Percentiles rank a stretch among this genome's conserved stretches.
Evolutionary conservation across 2,888 invertebrate species (phyloP).

Genomic region (Agrotis exclamationis): DNA sequence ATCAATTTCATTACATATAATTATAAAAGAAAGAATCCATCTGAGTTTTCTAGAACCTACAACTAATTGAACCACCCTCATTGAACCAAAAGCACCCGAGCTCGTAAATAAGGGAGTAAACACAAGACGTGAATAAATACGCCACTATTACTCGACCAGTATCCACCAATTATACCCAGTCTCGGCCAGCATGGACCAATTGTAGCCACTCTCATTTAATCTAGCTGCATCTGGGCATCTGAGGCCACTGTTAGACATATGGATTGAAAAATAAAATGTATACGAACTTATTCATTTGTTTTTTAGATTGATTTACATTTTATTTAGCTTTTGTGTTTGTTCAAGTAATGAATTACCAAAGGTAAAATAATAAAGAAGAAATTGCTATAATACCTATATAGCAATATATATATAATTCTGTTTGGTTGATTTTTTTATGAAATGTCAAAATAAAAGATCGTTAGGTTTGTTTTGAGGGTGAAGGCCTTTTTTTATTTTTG

Average conservation of each 20-base stretch:
- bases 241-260: constrained; percentile 60
- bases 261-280: constrained; percentile 60
- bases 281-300: constrained; percentile 29
- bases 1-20: too few relatives aligned
- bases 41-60: background rate
- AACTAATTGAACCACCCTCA: constrained; percentile 11
- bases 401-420: too few relatives aligned
- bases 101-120: constrained; percentile 56
- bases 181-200: constrained; percentile 71
- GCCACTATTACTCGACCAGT: constrained; percentile 75
- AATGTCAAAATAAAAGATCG: too few relatives aligned
- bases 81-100: constrained; percentile 27
- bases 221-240: constrained; percentile 80
- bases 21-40: background rate
- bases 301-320: constrained; percentile 30
- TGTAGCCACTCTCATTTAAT: constrained; percentile 78
- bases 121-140: constrained; percentile 76
- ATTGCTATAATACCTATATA: too few relatives aligned
- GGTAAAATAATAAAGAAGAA: too few relatives aligned
- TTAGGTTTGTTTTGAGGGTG: too few relatives aligned
- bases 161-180: constrained; percentile 78
- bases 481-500: too few relatives aligned
- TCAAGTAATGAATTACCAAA: background rate
- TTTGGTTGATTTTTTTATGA: background rate
- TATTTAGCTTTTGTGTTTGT: constrained; percentile 6